Percentiles rank a stretch among this genome's conserved stretches.
Conservation (phyloP, 2,888 invertebrate species). For the Troides oblongomaculatus region DNA sequence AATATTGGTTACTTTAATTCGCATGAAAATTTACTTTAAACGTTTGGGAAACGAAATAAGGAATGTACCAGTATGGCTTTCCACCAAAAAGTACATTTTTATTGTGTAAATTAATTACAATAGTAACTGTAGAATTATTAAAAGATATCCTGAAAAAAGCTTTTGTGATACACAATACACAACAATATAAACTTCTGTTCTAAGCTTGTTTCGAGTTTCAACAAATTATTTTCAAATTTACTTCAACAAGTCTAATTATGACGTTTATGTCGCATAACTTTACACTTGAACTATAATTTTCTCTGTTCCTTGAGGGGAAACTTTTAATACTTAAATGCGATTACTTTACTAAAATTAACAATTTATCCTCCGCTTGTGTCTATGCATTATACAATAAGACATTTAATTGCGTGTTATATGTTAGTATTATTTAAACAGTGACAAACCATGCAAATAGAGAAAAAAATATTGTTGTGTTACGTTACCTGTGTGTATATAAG, state of each 20-base stretch:
- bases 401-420: too few species aligned
- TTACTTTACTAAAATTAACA: not conserved
- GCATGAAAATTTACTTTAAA: too few species aligned
- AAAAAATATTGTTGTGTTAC: not conserved
- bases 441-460: not conserved
- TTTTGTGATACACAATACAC: not conserved
- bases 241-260: constrained; percentile 27
- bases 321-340: constrained; percentile 11
- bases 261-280: constrained; percentile 29
- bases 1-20: too few species aligned
- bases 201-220: constrained; percentile 37
- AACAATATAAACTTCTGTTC: not conserved
- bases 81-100: too few species aligned
- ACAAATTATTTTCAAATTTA: constrained; percentile 17
- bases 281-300: constrained; percentile 30
- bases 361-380: not conserved
- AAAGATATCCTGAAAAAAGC: not conserved
- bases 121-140: too few species aligned
- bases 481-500: constrained; percentile 94
- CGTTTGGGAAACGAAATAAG: too few species aligned
- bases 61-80: too few species aligned
- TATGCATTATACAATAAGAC: not conserved
- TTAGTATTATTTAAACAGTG: too few species aligned
- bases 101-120: too few species aligned
- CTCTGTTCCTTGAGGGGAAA: constrained; percentile 18